phyloP scores from a whole-genome alignment of 2,113 vertebrate species.

The Aptenodytes forsteri region DNA sequence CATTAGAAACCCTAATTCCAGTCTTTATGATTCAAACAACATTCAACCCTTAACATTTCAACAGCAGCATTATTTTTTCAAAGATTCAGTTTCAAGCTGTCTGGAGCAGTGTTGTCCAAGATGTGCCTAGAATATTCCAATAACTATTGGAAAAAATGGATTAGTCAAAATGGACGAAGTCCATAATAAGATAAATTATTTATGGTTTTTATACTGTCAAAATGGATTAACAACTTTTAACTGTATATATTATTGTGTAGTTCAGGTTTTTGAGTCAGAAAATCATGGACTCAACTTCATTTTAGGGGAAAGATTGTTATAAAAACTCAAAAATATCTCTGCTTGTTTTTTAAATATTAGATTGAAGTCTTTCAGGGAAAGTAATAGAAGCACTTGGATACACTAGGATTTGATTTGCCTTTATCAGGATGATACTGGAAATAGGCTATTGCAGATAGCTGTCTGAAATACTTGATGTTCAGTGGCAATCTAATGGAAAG shows the following conservation, averaged over 20 bases:
- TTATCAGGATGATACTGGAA: neutral
- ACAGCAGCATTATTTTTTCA: neutral
- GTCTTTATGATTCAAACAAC: neutral
- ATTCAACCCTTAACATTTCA: neutral
- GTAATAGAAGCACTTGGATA: neutral
- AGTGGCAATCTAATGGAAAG: neutral
- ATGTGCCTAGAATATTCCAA: neutral
- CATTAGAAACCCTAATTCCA: neutral
- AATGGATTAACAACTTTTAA: neutral
- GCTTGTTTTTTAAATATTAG: neutral
- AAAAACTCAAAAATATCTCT: neutral
- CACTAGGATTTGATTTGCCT: neutral
- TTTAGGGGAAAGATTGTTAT: neutral
- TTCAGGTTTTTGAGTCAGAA: neutral
- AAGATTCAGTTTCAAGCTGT: neutral
- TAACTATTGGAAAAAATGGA: neutral
- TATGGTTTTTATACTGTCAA: neutral
- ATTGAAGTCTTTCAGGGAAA: neutral
- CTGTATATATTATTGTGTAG: neutral
- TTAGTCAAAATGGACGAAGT: neutral
- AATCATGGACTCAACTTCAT: neutral
- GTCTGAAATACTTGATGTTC: neutral
- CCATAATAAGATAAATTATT: neutral
- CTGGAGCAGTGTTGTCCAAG: neutral
- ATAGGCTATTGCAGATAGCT: neutral